phyloP scores from a whole-genome alignment of 2,797 vertebrate genomes.

The Trachurus trachurus region DNA sequence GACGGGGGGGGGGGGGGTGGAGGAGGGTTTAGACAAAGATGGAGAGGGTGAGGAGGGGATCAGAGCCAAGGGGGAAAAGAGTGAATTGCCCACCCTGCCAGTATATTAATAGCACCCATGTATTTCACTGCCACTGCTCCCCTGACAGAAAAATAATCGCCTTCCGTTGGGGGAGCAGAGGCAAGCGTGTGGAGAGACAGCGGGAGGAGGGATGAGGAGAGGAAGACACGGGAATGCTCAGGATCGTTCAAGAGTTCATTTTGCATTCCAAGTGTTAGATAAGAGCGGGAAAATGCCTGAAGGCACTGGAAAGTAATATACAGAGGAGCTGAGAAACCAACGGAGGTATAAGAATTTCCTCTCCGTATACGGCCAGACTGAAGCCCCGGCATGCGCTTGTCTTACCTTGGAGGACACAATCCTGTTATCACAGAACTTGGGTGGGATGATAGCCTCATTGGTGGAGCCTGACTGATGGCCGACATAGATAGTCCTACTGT shows the following conservation, averaged over 20 bases:
- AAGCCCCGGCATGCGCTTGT: neutral
- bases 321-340: conserved; percentile 37
- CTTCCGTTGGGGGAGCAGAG: conserved; percentile 46
- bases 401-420: conserved; percentile 98
- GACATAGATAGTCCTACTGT: conserved; percentile 93
- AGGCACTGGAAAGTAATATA: conserved; percentile 30
- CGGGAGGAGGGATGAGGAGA: conserved; percentile 41
- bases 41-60: neutral
- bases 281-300: conserved; percentile 33
- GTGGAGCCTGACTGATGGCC: conserved; percentile 86
- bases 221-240: conserved; percentile 30
- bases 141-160: conserved; percentile 77
- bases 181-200: conserved; percentile 33
- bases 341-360: conserved; percentile 13
- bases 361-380: neutral
- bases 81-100: conserved; percentile 60
- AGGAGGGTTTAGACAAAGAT: conserved; percentile 36
- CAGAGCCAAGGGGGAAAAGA: conserved; percentile 49
- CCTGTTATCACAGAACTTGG: conserved; percentile 97
- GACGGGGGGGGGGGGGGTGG: conserved; percentile 7
- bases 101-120: conserved; percentile 74
- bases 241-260: conserved; percentile 38
- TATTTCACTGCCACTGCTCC: conserved; percentile 65
- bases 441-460: conserved; percentile 89
- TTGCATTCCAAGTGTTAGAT: conserved; percentile 54